Evolutionary conservation across 2,888 invertebrate genomes (phyloP).

Genomic region (Pollenia griseotomentosa): DNA sequence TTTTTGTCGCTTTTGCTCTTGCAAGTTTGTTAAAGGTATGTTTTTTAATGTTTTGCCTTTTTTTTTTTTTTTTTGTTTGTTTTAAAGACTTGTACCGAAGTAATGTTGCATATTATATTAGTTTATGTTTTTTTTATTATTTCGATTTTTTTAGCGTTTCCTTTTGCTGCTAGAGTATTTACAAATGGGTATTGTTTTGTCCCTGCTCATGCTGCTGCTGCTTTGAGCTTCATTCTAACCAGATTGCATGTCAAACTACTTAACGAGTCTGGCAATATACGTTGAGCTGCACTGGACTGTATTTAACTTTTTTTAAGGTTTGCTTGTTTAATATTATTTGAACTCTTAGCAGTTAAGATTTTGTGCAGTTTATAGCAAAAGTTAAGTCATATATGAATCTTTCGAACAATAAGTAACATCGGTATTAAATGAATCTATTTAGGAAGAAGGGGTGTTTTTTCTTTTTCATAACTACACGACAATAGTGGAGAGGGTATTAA

Average conservation of each 20-base stretch:
- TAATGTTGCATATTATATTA: conserved; percentile 54
- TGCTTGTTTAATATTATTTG: not conserved
- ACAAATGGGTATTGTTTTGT: conserved; percentile 23
- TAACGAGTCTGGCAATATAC: conserved; percentile 66
- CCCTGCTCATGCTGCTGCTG: not conserved
- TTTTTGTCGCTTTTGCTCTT: conserved; percentile 22
- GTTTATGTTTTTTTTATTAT: conserved; percentile 1
- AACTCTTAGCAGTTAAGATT: not conserved
- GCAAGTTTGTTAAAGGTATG: not conserved
- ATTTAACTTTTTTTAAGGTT: conserved; percentile 12
- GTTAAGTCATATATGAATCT: no score
- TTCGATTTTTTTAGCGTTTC: conserved; percentile 8
- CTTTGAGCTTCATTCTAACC: conserved; percentile 13
- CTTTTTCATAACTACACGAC: no score
- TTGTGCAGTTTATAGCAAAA: no score
- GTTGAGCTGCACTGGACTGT: not conserved
- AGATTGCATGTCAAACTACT: conserved; percentile 70
- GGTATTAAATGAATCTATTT: no score
- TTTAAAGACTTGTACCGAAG: conserved; percentile 2
- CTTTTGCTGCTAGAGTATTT: conserved; percentile 11
- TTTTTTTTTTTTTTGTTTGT: not conserved
- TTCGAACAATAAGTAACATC: no score
- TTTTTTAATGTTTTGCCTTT: not conserved
- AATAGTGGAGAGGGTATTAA: no score
- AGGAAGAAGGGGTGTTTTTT: no score